Evolutionary conservation across 2,888 invertebrate species (phyloP).

Genomic region (Spodoptera littoralis): DNA sequence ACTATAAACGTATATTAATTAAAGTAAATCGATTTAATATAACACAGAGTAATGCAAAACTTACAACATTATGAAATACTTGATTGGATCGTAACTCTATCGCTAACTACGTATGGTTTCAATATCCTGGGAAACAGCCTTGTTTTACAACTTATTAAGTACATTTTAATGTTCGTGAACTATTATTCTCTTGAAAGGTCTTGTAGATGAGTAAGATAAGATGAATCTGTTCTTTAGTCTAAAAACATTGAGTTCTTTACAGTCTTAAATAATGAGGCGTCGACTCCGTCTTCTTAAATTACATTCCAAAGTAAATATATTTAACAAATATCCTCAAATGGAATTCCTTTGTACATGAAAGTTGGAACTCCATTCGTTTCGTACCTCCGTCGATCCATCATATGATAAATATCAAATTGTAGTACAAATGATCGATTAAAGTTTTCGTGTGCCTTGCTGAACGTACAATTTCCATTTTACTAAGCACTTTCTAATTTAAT

Average conservation of each 20-base stretch:
- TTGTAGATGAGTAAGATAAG: too few relatives aligned
- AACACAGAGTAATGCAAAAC: conserved; percentile 7
- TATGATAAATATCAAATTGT: conserved; percentile 73
- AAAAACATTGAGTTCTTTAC: too few relatives aligned
- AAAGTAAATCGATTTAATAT: conserved; percentile 23
- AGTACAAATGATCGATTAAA: conserved; percentile 76
- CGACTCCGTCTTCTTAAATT: neutral
- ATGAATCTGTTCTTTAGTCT: neutral
- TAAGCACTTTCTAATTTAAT: conserved; percentile 62
- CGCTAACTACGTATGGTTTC: conserved; percentile 27
- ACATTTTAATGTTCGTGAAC: too few relatives aligned
- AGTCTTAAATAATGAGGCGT: neutral
- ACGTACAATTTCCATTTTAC: conserved; percentile 76
- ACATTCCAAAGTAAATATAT: neutral
- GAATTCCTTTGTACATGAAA: conserved; percentile 3
- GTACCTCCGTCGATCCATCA: conserved; percentile 48
- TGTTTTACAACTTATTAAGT: conserved; percentile 23
- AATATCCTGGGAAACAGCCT: conserved; percentile 42
- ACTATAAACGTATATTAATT: conserved; percentile 32
- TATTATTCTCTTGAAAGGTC: too few relatives aligned
- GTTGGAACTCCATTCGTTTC: conserved; percentile 2
- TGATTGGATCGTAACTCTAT: conserved; percentile 17
- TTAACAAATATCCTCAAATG: neutral
- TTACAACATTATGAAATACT: conserved; percentile 4
- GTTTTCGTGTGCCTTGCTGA: conserved; percentile 70